Evolutionary conservation across 1,140 invertebrate species (phyloP), one percentile per base, ranked within the genome.

Genomic region (Leptestheria dahalacensis): DNA sequence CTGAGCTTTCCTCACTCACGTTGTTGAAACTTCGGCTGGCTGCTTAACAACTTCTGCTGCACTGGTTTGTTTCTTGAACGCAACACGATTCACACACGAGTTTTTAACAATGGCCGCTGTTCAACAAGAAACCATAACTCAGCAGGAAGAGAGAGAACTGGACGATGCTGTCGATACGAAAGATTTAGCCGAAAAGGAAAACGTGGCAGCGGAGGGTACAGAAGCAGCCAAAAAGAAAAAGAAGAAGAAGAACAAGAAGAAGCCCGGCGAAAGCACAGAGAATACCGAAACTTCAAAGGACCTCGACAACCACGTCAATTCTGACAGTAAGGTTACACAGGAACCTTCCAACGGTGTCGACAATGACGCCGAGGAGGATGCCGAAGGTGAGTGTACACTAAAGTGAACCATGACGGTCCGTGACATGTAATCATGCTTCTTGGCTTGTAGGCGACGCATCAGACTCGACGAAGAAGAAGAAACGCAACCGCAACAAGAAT

Each of bases 331-430:
- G 20, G 33, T 41, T 29, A 28, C 48, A 2, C 28, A 48, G 1
- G 48, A 47, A 28, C 20, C 21, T n/a, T 18, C 33, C 28, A 50
- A 52, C 20, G 53, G 62, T 15, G 65, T 80, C 81, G 69, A 83
- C 81, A 69, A 84, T 83, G 68, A 82, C 82, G 72, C 83, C 80
- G 72, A 82, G 82, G 71, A 84, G 82, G 75, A 82, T 81, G 77
- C 84, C 83, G 77, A 83, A 84, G 73, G 74, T 78, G 64, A 78
- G 12, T 10, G 21, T n/a, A n/a, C n/a, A n/a, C n/a, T n/a, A n/a
- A n/a, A n/a, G n/a, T n/a, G n/a, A n/a, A n/a, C n/a, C n/a, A n/a
- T n/a, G n/a, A n/a, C n/a, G n/a, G n/a, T n/a, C n/a, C n/a, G n/a
- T n/a, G n/a, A n/a, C n/a, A n/a, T n/a, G n/a, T n/a, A n/a, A n/a